These are phyloP conservation scores for Virgularia gustaviana DNA, from an alignment of 92 coral and sea anemone genomes.

Conservation along the genomic window DNA sequence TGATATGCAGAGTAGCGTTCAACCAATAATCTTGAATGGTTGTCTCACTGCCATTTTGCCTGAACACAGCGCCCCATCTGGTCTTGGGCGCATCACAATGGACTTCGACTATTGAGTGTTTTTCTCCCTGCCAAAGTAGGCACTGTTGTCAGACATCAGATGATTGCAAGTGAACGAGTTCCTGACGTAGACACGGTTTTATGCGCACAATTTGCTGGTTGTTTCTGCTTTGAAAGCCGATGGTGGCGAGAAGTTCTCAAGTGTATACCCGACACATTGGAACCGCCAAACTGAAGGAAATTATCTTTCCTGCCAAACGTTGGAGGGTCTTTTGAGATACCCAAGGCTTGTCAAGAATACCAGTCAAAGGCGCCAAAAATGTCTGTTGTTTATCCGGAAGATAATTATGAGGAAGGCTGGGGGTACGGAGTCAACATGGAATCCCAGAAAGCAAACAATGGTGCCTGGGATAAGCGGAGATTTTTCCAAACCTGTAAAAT, in stretches of 20 bases:
- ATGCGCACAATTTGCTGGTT: neutral
- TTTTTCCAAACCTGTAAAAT: constrained; percentile 34
- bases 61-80: constrained; percentile 9
- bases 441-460: constrained; percentile 42
- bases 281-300: constrained; percentile 55
- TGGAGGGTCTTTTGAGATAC: constrained; percentile 41
- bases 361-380: neutral
- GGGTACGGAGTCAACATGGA: constrained; percentile 31
- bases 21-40: constrained; percentile 30
- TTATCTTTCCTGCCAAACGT: constrained; percentile 52
- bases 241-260: constrained; percentile 39
- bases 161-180: constrained; percentile 41
- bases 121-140: constrained; percentile 44
- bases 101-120: constrained; percentile 32
- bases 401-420: constrained; percentile 25
- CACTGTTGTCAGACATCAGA: constrained; percentile 1
- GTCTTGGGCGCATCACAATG: constrained; percentile 39
- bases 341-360: neutral
- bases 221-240: constrained; percentile 2
- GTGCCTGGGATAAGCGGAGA: constrained; percentile 30
- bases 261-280: constrained; percentile 50
- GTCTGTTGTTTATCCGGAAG: constrained; percentile 17
- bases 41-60: neutral
- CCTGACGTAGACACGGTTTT: neutral
- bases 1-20: neutral